A percentile compares a stretch with the other conserved stretches of the same genome.
These are phyloP conservation scores for Urocyon cinereoargenteus DNA, from an alignment of 2,797 vertebrate genomes.

Conservation along the genomic window DNA sequence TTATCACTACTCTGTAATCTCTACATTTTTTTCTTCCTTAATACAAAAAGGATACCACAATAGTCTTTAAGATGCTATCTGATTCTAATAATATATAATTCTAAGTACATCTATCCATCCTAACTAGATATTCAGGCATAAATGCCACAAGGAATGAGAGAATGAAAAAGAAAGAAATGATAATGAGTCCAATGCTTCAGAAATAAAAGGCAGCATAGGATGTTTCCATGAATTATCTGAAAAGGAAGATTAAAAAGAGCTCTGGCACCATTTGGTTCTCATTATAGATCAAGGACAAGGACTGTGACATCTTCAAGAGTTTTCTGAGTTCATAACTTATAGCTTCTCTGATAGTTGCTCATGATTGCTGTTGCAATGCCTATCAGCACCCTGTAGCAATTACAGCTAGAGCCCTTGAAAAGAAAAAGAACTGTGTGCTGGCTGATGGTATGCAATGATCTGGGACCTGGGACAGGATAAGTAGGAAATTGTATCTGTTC, in stretches of 20 bases:
- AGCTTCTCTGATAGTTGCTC: background rate
- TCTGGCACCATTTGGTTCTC: background rate
- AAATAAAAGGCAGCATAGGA: background rate
- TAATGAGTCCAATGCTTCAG: background rate
- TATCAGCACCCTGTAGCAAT: background rate
- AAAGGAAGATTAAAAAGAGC: background rate
- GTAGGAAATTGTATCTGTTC: background rate
- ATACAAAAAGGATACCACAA: background rate
- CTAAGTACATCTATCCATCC: background rate
- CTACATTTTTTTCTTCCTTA: background rate
- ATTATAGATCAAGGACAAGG: background rate
- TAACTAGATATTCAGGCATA: background rate
- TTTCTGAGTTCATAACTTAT: background rate
- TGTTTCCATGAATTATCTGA: background rate
- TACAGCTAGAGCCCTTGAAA: background rate
- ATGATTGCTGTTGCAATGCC: background rate
- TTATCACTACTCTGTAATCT: background rate
- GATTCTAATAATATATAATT: background rate
- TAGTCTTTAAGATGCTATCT: background rate
- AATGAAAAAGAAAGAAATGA: background rate
- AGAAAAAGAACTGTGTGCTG: background rate
- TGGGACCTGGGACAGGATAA: background rate
- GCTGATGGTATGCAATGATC: background rate
- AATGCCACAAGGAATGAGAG: background rate
- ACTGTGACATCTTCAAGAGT: background rate